Evolutionary conservation across 2,797 vertebrate species (phyloP).

Genomic region (Melanotaenia parkinsoni): DNA sequence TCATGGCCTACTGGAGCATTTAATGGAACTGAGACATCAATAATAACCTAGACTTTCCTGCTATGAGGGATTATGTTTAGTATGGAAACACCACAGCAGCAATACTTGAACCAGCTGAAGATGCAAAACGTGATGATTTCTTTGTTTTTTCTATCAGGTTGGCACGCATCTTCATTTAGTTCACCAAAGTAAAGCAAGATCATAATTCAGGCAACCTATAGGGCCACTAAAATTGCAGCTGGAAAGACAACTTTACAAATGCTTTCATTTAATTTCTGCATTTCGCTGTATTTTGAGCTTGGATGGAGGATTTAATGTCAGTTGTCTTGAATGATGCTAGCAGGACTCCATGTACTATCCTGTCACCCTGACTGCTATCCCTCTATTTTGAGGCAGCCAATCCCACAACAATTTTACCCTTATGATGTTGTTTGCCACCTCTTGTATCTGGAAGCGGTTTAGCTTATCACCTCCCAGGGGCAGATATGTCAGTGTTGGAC

Average conservation of each 20-base stretch:
- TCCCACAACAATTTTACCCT: conserved; percentile 49
- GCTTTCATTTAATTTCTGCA: no score
- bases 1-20: background rate
- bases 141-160: background rate
- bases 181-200: conserved; percentile 4
- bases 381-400: conserved; percentile 32
- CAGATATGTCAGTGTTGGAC: conserved; percentile 23
- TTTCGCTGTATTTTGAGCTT: background rate
- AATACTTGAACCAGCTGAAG: background rate
- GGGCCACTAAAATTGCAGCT: background rate
- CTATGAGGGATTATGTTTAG: no score
- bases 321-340: conserved; percentile 9
- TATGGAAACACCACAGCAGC: no score
- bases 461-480: conserved; percentile 33
- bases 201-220: background rate
- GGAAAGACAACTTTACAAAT: background rate
- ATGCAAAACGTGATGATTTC: background rate
- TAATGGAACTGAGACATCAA: background rate
- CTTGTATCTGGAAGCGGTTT: conserved; percentile 22
- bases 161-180: background rate
- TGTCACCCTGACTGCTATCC: background rate
- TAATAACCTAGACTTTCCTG: background rate
- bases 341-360: conserved; percentile 16
- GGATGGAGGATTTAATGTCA: background rate
- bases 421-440: conserved; percentile 47